phyloP scores from a whole-genome alignment of 2,888 invertebrate genomes.

The Phytoseiulus persimilis region DNA sequence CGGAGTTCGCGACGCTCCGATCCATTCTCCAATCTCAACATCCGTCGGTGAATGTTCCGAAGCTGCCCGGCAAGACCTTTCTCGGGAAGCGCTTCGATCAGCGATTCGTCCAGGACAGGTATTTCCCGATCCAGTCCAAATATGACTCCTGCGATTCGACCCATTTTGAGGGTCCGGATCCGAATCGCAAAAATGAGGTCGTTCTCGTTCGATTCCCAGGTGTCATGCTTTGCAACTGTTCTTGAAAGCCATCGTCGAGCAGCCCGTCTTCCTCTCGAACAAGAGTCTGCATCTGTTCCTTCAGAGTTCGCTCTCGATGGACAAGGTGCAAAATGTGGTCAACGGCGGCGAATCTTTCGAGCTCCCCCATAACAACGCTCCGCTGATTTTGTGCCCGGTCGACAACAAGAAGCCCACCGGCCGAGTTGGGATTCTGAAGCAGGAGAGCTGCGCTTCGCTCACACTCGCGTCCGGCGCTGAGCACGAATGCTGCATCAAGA shows the following conservation, averaged over 20 bases:
- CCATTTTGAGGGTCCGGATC: too few relatives aligned
- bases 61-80: constrained; percentile 42
- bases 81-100: constrained; percentile 42
- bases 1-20: constrained; percentile 41
- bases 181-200: not conserved
- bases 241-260: constrained; percentile 39
- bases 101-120: constrained; percentile 42
- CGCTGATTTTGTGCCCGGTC: constrained; percentile 6
- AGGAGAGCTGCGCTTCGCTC: constrained; percentile 18
- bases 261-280: constrained; percentile 42
- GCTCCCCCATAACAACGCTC: constrained; percentile 26
- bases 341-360: constrained; percentile 40
- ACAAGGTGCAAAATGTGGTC: constrained; percentile 42
- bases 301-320: constrained; percentile 42
- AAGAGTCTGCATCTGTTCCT: constrained; percentile 43
- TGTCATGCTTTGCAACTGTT: not conserved
- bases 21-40: constrained; percentile 40
- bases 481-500: constrained; percentile 11
- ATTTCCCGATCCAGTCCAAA: not conserved
- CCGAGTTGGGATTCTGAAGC: constrained; percentile 21
- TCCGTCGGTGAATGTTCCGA: constrained; percentile 42
- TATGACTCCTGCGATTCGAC: not conserved
- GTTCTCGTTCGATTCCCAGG: constrained; percentile 40
- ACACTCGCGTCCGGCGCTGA: not conserved
- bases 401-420: constrained; percentile 16